phyloP scores from a whole-genome alignment of 2,888 invertebrate species.

The Ceraclea dissimilis region DNA sequence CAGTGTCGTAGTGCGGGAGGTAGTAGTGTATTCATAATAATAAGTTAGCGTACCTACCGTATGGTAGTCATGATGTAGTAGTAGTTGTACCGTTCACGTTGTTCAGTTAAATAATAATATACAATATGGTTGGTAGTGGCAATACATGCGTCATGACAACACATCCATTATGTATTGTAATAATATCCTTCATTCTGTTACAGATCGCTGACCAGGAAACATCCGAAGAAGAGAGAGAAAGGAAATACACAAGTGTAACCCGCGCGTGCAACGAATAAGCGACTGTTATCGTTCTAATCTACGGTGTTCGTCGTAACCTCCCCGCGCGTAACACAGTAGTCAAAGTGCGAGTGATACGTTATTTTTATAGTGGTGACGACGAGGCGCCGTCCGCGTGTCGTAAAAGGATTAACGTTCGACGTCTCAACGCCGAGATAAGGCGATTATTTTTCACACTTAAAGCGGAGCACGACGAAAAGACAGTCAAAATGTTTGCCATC shows the following conservation, averaged over 20 bases:
- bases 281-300: background rate
- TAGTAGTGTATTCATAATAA: no score
- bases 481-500: slow-evolving; percentile 78
- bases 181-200: slow-evolving; percentile 26
- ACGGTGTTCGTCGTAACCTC: background rate
- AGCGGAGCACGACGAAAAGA: background rate
- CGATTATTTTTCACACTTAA: slow-evolving; percentile 27
- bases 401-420: slow-evolving; percentile 7
- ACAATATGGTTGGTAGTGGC: background rate
- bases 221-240: background rate
- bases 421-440: slow-evolving; percentile 27
- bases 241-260: background rate
- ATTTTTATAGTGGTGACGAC: background rate
- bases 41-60: no score
- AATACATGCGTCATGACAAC: background rate
- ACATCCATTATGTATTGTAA: slow-evolving; percentile 3
- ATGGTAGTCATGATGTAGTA: no score
- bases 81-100: background rate
- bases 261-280: slow-evolving; percentile 5
- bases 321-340: no score
- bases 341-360: no score
- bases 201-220: slow-evolving; percentile 24
- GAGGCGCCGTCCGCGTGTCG: slow-evolving; percentile 4
- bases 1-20: no score
- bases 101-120: background rate